Conservation (phyloP, 2,113 vertebrate species). For the Talpa occidentalis region DNA sequence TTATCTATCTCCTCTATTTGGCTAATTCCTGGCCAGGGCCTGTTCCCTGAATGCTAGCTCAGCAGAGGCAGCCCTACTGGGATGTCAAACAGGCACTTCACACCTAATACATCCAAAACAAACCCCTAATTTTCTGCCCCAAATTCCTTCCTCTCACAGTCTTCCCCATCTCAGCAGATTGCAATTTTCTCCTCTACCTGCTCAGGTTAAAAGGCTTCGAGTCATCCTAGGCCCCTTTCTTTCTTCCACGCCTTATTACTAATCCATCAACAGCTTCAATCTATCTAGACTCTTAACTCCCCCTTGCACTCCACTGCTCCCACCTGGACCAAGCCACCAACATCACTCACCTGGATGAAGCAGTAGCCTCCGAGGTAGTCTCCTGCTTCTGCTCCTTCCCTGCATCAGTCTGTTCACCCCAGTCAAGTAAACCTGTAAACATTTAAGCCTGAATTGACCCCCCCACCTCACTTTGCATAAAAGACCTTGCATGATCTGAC, state of each 20-base stretch:
- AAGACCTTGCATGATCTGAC: neutral
- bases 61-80: neutral
- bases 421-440: neutral
- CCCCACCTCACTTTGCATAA: neutral
- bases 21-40: neutral
- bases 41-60: neutral
- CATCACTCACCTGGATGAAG: neutral
- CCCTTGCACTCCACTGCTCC: neutral
- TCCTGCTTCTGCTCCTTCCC: neutral
- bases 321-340: neutral
- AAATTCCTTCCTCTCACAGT: neutral
- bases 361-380: neutral
- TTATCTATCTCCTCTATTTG: neutral
- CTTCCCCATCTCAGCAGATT: neutral
- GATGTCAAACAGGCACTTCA: neutral
- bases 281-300: neutral
- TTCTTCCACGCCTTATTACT: neutral
- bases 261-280: neutral
- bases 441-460: neutral
- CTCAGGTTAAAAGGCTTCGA: neutral
- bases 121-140: neutral
- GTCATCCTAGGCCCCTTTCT: neutral
- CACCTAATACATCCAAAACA: neutral
- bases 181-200: neutral
- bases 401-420: neutral